Evolutionary conservation across 2,113 vertebrate species (phyloP), one percentile per base, ranked within the genome.

Genomic region (Vulpes vulpes): DNA sequence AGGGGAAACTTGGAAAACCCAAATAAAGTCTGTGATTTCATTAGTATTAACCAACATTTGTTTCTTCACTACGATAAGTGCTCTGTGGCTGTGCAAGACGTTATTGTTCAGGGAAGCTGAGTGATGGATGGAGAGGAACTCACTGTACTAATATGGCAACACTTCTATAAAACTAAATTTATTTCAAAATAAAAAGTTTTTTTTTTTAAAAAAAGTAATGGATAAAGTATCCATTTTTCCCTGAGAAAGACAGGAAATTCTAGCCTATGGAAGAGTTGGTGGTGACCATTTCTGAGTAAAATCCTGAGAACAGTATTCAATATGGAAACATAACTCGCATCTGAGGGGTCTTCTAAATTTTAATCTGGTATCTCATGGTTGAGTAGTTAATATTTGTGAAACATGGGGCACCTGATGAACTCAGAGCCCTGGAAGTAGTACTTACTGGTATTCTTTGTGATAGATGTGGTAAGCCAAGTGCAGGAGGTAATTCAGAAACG

Each of bases 391-490:
- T 23, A 16, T 23, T n/a, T 49, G n/a, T 10, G 16, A 62, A n/a
- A 59, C 11, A 78, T 43, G 43, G 43, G 43, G 43, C 43, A 43
- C 43, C 43, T 1, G 2, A 57, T 32, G 25, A 4, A 2, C 49
- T 59, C 14, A 0, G 19, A 81, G 62, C 15, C 4, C 94, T 19
- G 4, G 53, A 17, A 32, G 12, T 0, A 30, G 59, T 49, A 98
- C 99, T 99, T 98, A 99, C 99, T 91, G 94, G 92, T 91, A 97
- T 11, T 99, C 97, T 92, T 99, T 96, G 81, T 98, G 98, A 97
- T 99, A 99, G 82, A 99, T 99, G 98, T 98, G 98, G 98, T 99
- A 99, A 55, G 99, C 99, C 94, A 99, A 85, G 15, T 95, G 98
- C 89, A 99, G 97, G 1, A 99, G 98, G 73, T 98, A 98, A 43